Base-by-base conservation (phyloP, 2,797 vertebrate genomes). In the Gila robusta region DNA sequence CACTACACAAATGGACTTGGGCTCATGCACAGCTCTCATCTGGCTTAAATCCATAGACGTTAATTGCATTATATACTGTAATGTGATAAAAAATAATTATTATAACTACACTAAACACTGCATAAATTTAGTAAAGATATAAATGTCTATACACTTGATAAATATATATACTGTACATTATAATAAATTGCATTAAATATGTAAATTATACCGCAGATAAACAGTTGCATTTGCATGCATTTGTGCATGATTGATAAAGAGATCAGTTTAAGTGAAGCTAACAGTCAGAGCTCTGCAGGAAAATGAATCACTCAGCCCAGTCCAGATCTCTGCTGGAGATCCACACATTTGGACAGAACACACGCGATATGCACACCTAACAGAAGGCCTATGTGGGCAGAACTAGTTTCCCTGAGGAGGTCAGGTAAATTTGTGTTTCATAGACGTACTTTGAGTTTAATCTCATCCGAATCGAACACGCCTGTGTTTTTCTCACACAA, bases 231-330 rank as follows among this genome's bases (percentile, higher is more conserved):
- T 56, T 67, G 59, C 56, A 52, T 66, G 79, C 67, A 47, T 78
- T 72, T 82, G 67, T 72, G 82, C 28, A 32, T 85, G 88, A 88
- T 66, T 87, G 81, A 90, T 82, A 26, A 79, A 88, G 85, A 85
- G 72, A 89, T 90, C 80, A 82, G 79, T 87, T 67, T 88, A 85
- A 88, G 82, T 81, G 70, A 88, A 81, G 47, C 66, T 76, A 85
- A 85, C 87, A 83, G 79, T 19, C n/a, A 79, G 56, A 70, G 79
- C 70, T 69, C 81, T 86, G 72, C 70, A 84, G 81, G 79, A 86
- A 54, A 49, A 85, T 85, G 70, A 88, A 86, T 88, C 89, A 87
- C 37, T 78, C 74, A 39, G 79, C 54, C 82, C 74, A 66, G 83
- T 82, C 73, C 49, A 73, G 49, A 76, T 77, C 78, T 56, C 72